These are phyloP conservation scores for Macaca mulatta DNA, from an alignment of 2,113 vertebrate genomes.

Conservation along the genomic window DNA sequence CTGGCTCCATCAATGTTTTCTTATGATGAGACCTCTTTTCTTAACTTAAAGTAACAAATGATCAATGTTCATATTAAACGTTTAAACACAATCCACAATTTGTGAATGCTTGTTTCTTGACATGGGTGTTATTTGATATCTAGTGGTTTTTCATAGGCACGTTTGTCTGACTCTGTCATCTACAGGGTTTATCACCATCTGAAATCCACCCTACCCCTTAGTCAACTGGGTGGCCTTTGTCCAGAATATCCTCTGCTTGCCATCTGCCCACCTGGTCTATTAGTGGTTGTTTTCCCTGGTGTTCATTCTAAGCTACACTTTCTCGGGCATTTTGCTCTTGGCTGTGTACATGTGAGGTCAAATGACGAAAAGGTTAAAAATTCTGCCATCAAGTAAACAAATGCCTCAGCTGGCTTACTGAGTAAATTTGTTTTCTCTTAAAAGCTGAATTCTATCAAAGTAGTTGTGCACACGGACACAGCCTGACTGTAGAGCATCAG, in stretches of 20 bases:
- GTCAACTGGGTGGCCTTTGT: not conserved
- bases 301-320: not conserved
- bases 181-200: not conserved
- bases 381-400: constrained; percentile 21
- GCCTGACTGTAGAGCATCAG: not conserved
- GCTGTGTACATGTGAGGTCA: not conserved
- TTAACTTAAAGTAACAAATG: not conserved
- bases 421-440: constrained; percentile 1
- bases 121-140: not conserved
- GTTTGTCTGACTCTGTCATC: not conserved
- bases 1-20: not conserved
- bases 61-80: not conserved
- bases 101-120: not conserved
- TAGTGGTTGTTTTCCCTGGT: not conserved
- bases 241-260: not conserved
- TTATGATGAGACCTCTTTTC: not conserved
- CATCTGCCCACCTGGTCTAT: not conserved
- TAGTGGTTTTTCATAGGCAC: not conserved
- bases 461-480: not conserved
- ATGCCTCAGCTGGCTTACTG: not conserved
- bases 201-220: not conserved
- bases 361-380: constrained; percentile 43
- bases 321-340: constrained; percentile 21
- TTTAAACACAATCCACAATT: not conserved
- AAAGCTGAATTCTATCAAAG: not conserved